Conservation (phyloP, 2,888 invertebrate species). For the Plagiodera versicolora region DNA sequence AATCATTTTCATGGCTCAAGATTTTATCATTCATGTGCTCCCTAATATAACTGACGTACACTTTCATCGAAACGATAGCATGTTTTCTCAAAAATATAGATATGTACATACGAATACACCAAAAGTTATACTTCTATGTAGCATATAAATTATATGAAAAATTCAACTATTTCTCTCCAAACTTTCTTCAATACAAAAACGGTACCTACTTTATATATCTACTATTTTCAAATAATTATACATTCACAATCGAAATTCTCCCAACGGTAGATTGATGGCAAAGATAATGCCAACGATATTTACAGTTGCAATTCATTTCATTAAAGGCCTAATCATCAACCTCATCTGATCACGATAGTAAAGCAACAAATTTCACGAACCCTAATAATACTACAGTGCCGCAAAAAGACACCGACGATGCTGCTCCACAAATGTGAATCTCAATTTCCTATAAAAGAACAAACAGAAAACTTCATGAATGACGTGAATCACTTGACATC, state of each 20-base stretch:
- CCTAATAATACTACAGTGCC: conserved; percentile 37
- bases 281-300: conserved; percentile 26
- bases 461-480: not conserved
- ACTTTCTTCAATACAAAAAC: conserved; percentile 37
- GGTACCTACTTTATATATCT: conserved; percentile 29
- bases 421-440: conserved; percentile 64
- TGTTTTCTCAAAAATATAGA: conserved; percentile 34
- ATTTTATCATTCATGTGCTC: not conserved
- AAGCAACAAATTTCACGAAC: conserved; percentile 40
- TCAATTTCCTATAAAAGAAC: conserved; percentile 62
- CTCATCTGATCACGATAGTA: conserved; percentile 44
- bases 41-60: not conserved
- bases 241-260: conserved; percentile 26
- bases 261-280: conserved; percentile 24
- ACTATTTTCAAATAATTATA: conserved; percentile 33
- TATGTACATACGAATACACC: conserved; percentile 47
- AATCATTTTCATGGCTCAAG: not conserved
- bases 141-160: conserved; percentile 52
- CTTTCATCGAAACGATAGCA: conserved; percentile 7
- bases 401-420: conserved; percentile 43
- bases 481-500: too few relatives aligned
- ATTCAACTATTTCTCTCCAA: conserved; percentile 49
- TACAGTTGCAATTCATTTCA: conserved; percentile 22
- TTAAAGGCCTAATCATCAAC: conserved; percentile 31
- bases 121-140: conserved; percentile 47